phyloP scores from a whole-genome alignment of 2,113 vertebrate genomes.

The Urocynchramus pylzowi region DNA sequence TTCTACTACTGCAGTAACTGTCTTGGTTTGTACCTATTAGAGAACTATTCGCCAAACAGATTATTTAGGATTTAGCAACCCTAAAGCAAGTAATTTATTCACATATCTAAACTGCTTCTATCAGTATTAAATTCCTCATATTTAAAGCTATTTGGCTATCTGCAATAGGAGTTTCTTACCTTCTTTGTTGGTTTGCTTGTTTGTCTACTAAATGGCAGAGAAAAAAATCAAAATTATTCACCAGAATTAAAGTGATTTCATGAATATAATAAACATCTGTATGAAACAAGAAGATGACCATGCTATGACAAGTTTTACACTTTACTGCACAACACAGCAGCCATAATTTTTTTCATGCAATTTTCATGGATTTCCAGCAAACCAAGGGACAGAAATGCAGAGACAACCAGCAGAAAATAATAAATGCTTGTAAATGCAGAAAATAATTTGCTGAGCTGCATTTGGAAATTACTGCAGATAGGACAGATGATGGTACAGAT shows the following conservation, averaged over 20 bases:
- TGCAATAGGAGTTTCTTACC: background rate
- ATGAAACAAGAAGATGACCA: background rate
- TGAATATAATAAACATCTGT: background rate
- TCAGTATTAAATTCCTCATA: background rate
- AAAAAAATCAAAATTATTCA: background rate
- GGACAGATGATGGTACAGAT: background rate
- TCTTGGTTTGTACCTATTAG: background rate
- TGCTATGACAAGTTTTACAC: background rate
- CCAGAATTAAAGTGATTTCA: background rate
- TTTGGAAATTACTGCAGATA: background rate
- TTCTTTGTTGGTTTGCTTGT: background rate
- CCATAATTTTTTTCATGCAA: background rate
- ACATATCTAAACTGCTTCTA: background rate
- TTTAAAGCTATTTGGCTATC: background rate
- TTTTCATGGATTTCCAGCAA: background rate
- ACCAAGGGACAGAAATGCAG: background rate
- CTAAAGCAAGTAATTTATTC: background rate
- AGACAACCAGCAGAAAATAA: background rate
- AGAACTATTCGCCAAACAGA: background rate
- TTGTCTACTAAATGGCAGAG: background rate
- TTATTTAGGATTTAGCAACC: background rate
- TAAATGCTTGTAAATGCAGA: background rate
- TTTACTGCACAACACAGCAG: background rate
- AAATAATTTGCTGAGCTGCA: background rate
- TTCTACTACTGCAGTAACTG: background rate